phyloP scores from a whole-genome alignment of 92 coral and sea anemone species.

The Porites evermanni region DNA sequence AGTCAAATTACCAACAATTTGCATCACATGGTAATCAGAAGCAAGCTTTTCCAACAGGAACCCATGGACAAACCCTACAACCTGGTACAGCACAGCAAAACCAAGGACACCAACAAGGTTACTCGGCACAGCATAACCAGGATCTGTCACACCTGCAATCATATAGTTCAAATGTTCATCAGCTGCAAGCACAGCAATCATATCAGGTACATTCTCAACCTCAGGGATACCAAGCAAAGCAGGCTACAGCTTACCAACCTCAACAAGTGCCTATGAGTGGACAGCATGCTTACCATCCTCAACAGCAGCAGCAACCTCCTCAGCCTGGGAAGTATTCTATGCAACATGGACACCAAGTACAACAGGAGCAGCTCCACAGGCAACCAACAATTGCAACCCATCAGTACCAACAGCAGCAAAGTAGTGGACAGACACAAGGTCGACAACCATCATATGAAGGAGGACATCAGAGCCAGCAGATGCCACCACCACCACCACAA shows the following conservation, averaged over 20 bases:
- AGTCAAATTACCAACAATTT: slow-evolving; percentile 49
- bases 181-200: slow-evolving; percentile 20
- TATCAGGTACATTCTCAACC: slow-evolving; percentile 50
- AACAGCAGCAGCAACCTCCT: slow-evolving; percentile 50
- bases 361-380: slow-evolving; percentile 33
- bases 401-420: slow-evolving; percentile 52
- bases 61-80: slow-evolving; percentile 42
- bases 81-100: slow-evolving; percentile 39
- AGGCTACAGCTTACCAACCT: slow-evolving; percentile 64
- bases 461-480: slow-evolving; percentile 51
- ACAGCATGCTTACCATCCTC: slow-evolving; percentile 65
- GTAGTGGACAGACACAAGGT: slow-evolving; percentile 56
- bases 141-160: slow-evolving; percentile 38
- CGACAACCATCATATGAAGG: slow-evolving; percentile 57
- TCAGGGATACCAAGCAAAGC: slow-evolving; percentile 66
- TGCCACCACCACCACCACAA: slow-evolving; percentile 52
- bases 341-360: slow-evolving; percentile 28
- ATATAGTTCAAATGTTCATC: slow-evolving; percentile 18
- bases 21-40: slow-evolving; percentile 32
- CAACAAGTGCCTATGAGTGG: slow-evolving; percentile 46
- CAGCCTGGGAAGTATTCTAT: slow-evolving; percentile 20
- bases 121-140: slow-evolving; percentile 39
- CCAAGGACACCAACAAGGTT: slow-evolving; percentile 44
- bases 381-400: slow-evolving; percentile 24
- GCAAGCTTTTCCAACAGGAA: slow-evolving; percentile 7